A percentile compares a stretch with the other conserved stretches of the same genome.
Evolutionary conservation across 1,140 invertebrate genomes (phyloP).

Genomic region (Diorhabda carinulata): DNA sequence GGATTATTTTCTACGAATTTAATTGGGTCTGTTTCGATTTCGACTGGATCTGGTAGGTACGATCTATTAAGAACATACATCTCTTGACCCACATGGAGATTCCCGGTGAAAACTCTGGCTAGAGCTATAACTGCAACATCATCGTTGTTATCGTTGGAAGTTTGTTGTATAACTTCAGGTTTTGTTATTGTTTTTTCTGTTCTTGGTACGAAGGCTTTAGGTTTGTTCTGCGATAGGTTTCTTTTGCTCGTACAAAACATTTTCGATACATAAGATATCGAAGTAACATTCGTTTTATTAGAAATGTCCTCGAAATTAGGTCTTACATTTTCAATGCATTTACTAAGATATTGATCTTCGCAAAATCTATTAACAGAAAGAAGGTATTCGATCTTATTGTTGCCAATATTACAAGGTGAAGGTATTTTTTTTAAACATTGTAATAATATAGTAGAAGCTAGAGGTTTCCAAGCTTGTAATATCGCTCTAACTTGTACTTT

Average conservation of each 20-base stretch:
- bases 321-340: conserved; percentile 33
- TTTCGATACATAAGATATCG: conserved; percentile 93
- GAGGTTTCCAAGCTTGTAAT: conserved; percentile 84
- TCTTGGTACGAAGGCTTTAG: conserved; percentile 35
- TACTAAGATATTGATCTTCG: conserved; percentile 33
- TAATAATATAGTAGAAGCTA: conserved; percentile 74
- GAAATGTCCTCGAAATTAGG: conserved; percentile 64
- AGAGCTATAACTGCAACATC: conserved; percentile 85
- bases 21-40: conserved; percentile 30
- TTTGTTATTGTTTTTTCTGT: not conserved
- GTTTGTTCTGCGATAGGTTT: conserved; percentile 49
- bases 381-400: conserved; percentile 64
- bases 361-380: conserved; percentile 44
- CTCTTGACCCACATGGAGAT: conserved; percentile 69
- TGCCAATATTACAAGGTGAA: conserved; percentile 70
- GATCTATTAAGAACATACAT: conserved; percentile 84
- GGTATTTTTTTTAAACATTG: conserved; percentile 80
- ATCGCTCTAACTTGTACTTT: conserved; percentile 77
- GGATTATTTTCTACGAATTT: conserved; percentile 46
- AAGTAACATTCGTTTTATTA: conserved; percentile 60
- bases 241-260: conserved; percentile 81
- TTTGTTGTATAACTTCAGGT: conserved; percentile 42
- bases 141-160: conserved; percentile 30
- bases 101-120: conserved; percentile 90
- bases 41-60: conserved; percentile 44